These are phyloP conservation scores for Labeo calbasu DNA, from an alignment of 2,797 vertebrate genomes.

Conservation along the genomic window DNA sequence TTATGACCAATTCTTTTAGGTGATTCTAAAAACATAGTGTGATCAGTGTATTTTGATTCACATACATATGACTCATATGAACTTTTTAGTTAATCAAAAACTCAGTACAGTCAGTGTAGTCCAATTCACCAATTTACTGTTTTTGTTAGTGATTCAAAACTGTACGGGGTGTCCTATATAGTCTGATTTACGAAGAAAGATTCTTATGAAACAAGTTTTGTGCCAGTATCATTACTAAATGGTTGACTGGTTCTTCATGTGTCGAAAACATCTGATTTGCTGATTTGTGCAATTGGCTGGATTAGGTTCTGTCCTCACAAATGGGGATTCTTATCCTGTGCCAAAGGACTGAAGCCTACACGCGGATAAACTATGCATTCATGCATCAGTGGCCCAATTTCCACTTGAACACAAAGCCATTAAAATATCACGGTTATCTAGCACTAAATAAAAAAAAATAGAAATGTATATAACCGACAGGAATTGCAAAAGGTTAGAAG, in stretches of 20 bases:
- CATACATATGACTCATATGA: too few species aligned
- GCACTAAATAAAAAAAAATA: not conserved
- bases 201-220: not conserved
- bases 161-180: not conserved
- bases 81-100: too few species aligned
- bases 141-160: not conserved
- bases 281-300: slow-evolving; percentile 5
- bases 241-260: slow-evolving; percentile 1
- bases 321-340: not conserved
- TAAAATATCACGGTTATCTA: slow-evolving; percentile 5
- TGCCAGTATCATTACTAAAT: not conserved
- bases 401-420: not conserved
- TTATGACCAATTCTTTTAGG: too few species aligned
- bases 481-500: slow-evolving; percentile 9
- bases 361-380: slow-evolving; percentile 7
- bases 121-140: not conserved
- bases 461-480: not conserved
- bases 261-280: not conserved
- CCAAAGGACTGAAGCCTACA: not conserved
- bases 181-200: not conserved
- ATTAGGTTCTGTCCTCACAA: not conserved
- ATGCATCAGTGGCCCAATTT: slow-evolving; percentile 1
- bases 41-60: too few species aligned
- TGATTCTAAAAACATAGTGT: too few species aligned
- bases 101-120: too few species aligned